Conservation (phyloP, 2,113 vertebrate species). For the Ammodramus savannarum region DNA sequence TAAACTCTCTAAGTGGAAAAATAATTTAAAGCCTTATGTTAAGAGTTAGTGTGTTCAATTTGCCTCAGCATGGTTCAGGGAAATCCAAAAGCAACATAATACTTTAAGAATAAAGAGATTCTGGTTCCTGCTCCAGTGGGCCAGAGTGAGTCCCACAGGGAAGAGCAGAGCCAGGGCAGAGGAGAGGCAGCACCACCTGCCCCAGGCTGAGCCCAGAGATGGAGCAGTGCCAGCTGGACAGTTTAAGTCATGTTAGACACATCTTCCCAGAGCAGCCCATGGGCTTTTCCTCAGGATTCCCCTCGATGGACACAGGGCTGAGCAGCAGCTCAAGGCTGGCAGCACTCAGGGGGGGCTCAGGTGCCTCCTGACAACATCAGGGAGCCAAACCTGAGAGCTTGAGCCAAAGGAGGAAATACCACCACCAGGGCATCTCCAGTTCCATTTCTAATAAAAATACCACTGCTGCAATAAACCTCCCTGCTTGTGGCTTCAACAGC, state of each 20-base stretch:
- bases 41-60: neutral
- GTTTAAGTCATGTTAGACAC: too few species aligned
- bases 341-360: fast-evolving
- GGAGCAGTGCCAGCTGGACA: neutral
- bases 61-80: neutral
- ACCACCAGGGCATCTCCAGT: neutral
- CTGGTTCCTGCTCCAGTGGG: neutral
- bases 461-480: neutral
- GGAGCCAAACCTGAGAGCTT: neutral
- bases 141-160: neutral
- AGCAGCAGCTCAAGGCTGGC: neutral
- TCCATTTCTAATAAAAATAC: neutral
- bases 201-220: neutral
- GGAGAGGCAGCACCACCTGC: neutral
- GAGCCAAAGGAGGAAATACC: neutral
- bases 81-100: neutral
- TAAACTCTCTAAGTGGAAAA: neutral
- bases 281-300: neutral
- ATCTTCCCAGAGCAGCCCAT: neutral
- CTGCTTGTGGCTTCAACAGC: neutral
- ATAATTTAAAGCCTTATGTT: neutral
- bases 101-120: neutral
- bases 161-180: neutral
- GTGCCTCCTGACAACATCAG: neutral
- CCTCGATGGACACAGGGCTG: neutral